Base-by-base conservation (phyloP, 2,113 vertebrate genomes). In the Panurus biarmicus region DNA sequence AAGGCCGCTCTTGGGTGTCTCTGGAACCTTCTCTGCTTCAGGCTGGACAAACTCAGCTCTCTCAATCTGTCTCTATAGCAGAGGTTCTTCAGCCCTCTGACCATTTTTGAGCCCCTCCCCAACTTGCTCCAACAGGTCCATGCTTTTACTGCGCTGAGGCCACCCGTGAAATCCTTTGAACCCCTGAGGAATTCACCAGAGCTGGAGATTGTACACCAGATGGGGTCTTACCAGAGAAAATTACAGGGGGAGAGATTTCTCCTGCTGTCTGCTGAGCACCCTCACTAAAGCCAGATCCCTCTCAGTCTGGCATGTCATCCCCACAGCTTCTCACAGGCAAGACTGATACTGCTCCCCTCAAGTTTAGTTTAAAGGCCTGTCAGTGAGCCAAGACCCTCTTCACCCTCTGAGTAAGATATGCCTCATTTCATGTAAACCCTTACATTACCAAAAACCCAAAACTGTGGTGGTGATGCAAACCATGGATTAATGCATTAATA, bases 391-490 rank as follows among this genome's bases (percentile, higher is more conserved):
- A 86, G 18, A 28, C 23, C 25, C n/a, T 69, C 22, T 38, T 33
- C 24, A 44, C 9, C 6, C 64, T 77, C 29, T 47, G 64, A 45
- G 38, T 31, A 29, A 61, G 23, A 40, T 38, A 53, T 24, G 7
- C 14, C 28, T 61, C 2, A 1, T 24, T 44, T 53, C 47, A 69
- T 36, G 26, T 12, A 60, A 38, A 60, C 6, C 15, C 15, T 21
- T 14, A 69, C 11, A 47, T 40, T 47, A 71, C 9, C 4, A 25
- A 58, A 81, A n/a, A 3, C 2, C 8, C 24, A 11, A 47, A 70
- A 47, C 9, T 42, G 23, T 12, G 9, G 6, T 0, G 0, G 10
- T 71, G n/a, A 47, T 38, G 23, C 8, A 13, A 65, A 29, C 23
- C 11, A 18, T 1, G 5, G 11, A 48, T 16, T 22, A 10, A 21